Base-by-base conservation (phyloP, 2,888 invertebrate genomes). In the Drosophila prolongata region DNA sequence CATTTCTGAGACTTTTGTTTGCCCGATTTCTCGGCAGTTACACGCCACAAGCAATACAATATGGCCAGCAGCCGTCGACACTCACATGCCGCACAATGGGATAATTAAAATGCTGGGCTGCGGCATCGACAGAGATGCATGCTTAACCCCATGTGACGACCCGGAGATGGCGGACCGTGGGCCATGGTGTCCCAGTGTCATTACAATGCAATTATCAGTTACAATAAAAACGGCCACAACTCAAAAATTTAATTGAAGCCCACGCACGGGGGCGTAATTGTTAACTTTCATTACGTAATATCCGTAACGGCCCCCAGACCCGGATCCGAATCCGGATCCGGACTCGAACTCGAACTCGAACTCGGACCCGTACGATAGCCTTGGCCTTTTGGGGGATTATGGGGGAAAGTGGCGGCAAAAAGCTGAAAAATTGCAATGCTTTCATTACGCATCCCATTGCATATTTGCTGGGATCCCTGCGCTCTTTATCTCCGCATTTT, bases 181-280 rank as follows among this genome's bases (percentile, higher is more conserved):
- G 46, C 42, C 43, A 40, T 35, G 54, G 27, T 64, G 55, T 62
- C 59, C 76, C 67, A 71, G 62, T 75, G 82, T 81, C 85, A 87
- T 86, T 85, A 85, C 80, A 82, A 66, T 71, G 78, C 83, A 87
- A 87, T 83, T 83, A 83, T 83, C 83, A 86, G 76, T 59, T 61
- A 80, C 76, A 87, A 87, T 83, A 86, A 88, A 85, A 85, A 55
- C 40, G 67, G 80, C 76, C 80, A 82, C 82, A 83, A 83, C 78
- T 83, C 83, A 83, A 77, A 69, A 83, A 76, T 83, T 79, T 75
- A 82, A 82, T 88, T 75, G 86, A 66, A 69, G 80, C 80, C 79
- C 68, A 52, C 70, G 57, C 75, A 43, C 47, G 34, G 53, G 65
- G 74, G 53, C 56, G 67, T 78, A 88, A 83, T 84, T 87, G 87